A percentile compares a stretch with the other conserved stretches of the same genome.
These are phyloP conservation scores for Ophthalmolycus amberensis DNA, from an alignment of 2,113 vertebrate genomes.

Conservation along the genomic window DNA sequence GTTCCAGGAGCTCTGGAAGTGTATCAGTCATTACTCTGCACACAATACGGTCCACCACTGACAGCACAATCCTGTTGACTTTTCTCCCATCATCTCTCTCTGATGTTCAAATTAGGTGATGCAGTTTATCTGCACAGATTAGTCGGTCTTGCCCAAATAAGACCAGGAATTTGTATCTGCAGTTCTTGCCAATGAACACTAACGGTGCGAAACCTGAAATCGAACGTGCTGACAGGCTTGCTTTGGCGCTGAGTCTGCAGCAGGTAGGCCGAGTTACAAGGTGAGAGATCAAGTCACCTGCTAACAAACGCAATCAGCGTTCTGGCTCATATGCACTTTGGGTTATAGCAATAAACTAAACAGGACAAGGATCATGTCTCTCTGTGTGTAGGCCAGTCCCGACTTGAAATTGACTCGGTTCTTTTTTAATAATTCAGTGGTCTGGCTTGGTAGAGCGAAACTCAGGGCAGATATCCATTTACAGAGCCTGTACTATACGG, in stretches of 20 bases:
- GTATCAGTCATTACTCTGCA: constrained; percentile 49
- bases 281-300: constrained; percentile 31
- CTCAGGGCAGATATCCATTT: constrained; percentile 66
- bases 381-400: constrained; percentile 27
- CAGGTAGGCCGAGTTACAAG: constrained; percentile 35
- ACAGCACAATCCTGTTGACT: constrained; percentile 34
- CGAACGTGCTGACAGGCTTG: constrained; percentile 33
- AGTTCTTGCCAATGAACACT: constrained; percentile 47
- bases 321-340: constrained; percentile 2
- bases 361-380: background rate
- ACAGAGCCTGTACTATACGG: constrained; percentile 41
- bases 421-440: constrained; percentile 83
- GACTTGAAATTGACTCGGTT: constrained; percentile 69
- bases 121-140: constrained; percentile 1
- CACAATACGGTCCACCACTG: constrained; percentile 21
- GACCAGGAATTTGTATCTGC: constrained; percentile 69
- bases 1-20: constrained; percentile 43
- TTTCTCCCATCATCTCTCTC: constrained; percentile 23
- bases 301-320: background rate
- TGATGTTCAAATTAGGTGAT: constrained; percentile 43
- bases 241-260: constrained; percentile 18
- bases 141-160: constrained; percentile 30
- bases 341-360: constrained; percentile 31
- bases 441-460: constrained; percentile 69
- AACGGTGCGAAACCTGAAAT: constrained; percentile 41